Evolutionary conservation across 2,797 vertebrate genomes (phyloP).

Genomic region (Lagodon rhomboides): DNA sequence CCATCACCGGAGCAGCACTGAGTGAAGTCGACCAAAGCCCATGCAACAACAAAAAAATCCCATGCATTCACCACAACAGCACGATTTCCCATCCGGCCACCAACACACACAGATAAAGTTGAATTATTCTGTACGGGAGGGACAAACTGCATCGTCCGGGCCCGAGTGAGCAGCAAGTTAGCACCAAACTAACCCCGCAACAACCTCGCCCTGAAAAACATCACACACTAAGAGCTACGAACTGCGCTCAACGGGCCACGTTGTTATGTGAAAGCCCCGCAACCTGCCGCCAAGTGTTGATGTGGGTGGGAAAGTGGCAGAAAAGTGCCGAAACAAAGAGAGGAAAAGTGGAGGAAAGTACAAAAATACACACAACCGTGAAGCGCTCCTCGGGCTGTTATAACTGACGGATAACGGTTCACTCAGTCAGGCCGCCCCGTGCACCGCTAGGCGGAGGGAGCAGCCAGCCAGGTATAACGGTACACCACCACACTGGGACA

Average conservation of each 20-base stretch:
- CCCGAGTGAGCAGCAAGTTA: conserved; percentile 57
- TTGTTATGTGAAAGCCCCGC: conserved; percentile 65
- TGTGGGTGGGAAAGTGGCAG: conserved; percentile 47
- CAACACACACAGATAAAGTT: conserved; percentile 19
- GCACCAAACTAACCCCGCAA: conserved; percentile 55
- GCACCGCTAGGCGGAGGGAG: conserved; percentile 86
- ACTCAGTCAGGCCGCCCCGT: conserved; percentile 66
- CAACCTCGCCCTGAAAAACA: conserved; percentile 72
- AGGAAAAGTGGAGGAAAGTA: conserved; percentile 39
- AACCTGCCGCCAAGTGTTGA: conserved; percentile 72
- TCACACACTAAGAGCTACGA: conserved; percentile 40
- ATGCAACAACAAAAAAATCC: conserved; percentile 26
- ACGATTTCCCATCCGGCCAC: conserved; percentile 2
- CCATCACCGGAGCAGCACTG: conserved; percentile 45
- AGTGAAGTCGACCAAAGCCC: conserved; percentile 33
- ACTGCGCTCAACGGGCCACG: conserved; percentile 71
- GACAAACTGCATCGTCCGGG: conserved; percentile 29
- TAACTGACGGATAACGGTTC: conserved; percentile 88
- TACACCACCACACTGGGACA: conserved; percentile 77
- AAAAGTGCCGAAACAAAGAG: conserved; percentile 55
- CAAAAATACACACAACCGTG: background rate
- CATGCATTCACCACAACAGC: background rate
- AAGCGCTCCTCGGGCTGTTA: conserved; percentile 48
- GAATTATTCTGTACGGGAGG: background rate
- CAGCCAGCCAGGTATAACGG: conserved; percentile 87